Conservation (phyloP, 53 echinoderm and acorn worm species). For the Antedon mediterranea region DNA sequence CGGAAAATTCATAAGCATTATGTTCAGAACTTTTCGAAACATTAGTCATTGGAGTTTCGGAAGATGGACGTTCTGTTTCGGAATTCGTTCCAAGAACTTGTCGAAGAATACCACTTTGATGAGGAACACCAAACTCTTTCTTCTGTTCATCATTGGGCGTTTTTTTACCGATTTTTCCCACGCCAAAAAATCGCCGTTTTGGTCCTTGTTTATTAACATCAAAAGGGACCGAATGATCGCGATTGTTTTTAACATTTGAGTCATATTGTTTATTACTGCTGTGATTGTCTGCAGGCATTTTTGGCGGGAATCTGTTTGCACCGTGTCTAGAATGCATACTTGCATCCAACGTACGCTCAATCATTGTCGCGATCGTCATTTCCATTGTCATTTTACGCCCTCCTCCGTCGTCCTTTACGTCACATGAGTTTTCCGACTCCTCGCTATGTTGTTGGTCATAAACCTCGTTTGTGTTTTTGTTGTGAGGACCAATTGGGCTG, state of each 20-base stretch:
- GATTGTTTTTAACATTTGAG: neutral
- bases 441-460: neutral
- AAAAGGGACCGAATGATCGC: slow-evolving; percentile 9
- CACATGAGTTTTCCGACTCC: neutral
- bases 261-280: neutral
- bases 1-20: neutral
- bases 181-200: slow-evolving; percentile 11
- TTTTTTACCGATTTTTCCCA: neutral
- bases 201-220: slow-evolving; percentile 19
- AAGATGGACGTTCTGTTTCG: neutral
- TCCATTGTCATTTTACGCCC: slow-evolving; percentile 12
- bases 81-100: neutral
- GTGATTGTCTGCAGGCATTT: neutral
- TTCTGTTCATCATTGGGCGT: neutral
- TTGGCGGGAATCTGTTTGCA: neutral
- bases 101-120: neutral
- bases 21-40: neutral
- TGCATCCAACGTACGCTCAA: slow-evolving; percentile 70
- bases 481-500: neutral
- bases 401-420: neutral
- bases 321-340: slow-evolving; percentile 12
- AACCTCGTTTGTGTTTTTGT: neutral
- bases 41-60: neutral
- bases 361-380: slow-evolving; percentile 84
- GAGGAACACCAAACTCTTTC: neutral